Conservation (phyloP, 2,888 invertebrate species). For the Muscina levida region DNA sequence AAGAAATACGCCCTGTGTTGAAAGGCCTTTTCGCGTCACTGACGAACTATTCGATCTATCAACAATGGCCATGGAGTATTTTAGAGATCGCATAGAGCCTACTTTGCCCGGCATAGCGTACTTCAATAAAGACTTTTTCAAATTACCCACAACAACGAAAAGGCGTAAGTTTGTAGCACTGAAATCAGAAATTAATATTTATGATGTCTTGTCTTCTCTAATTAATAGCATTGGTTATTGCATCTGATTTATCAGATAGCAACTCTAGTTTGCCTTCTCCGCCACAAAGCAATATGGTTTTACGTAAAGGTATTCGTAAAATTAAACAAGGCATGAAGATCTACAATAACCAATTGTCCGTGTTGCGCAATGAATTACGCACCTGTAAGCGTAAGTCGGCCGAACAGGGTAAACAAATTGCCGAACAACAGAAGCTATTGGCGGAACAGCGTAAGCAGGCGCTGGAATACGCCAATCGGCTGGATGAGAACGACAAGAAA, state of each 20-base stretch:
- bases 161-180: constrained; percentile 71
- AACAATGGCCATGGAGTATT: constrained; percentile 99
- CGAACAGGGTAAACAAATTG: constrained; percentile 91
- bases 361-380: constrained; percentile 88
- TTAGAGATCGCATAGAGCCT: constrained; percentile 95
- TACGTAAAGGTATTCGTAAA: constrained; percentile 91
- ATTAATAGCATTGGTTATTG: constrained; percentile 75
- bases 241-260: constrained; percentile 77
- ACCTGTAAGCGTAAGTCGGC: constrained; percentile 90
- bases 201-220: constrained; percentile 34
- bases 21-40: constrained; percentile 94
- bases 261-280: constrained; percentile 82
- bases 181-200: neutral
- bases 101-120: constrained; percentile 93
- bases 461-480: constrained; percentile 89
- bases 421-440: constrained; percentile 87
- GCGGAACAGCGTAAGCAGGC: constrained; percentile 89
- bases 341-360: constrained; percentile 90
- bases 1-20: constrained; percentile 89
- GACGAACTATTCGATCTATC: constrained; percentile 96
- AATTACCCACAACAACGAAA: constrained; percentile 80
- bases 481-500: constrained; percentile 94
- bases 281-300: constrained; percentile 91
- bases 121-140: constrained; percentile 91
- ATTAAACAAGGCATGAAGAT: constrained; percentile 94